Evolutionary conservation across 2,888 invertebrate genomes (phyloP), one percentile per base, ranked within the genome.

Genomic region (Tanaodytes sp.): DNA sequence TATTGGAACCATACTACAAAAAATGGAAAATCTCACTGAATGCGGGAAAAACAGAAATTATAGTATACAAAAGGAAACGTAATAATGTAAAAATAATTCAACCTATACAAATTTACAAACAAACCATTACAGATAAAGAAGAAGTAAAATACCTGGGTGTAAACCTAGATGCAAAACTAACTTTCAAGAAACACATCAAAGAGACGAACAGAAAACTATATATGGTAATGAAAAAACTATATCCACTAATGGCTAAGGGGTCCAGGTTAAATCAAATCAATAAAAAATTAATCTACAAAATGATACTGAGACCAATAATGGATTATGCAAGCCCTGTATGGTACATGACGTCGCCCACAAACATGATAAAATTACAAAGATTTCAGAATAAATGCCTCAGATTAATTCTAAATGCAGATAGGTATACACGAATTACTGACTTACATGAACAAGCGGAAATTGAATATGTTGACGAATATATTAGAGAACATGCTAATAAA

Each of bases 331-430:
- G 37, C n/a, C 57, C 36, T 2, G 18, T 20, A 8, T 57, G 46
- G 57, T 1, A 1, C 2, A 27, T 46, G 2, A 14, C 46, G 33
- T 37, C 9, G 1, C 20, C 16, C 2, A n/a, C 19, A 3, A 12
- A 27, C 1, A 12, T 23, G 0, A 19, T 30, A 0, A 16, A 14
- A n/a, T 14, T 57, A 5, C 46, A 57, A 37, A 15, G 45, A 9
- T 11, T 46, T 0, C 46, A 45, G 39, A 57, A 57, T n/a, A 57
- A 57, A 46, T 57, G 45, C 11, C 30, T 57, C 1, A 14, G 57
- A 11, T 19, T 57, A 27, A n/a, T 16, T 12, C 27, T 52, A 1
- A 52, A 42, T 5, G 42, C 40, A 16, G 11, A 18, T 1, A 19
- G 16, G 3, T 2, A 18, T 18, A 46, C 45, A 30, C 14, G n/a